These are phyloP conservation scores for Lamprotornis superbus DNA, from an alignment of 2,113 vertebrate species.

Conservation along the genomic window DNA sequence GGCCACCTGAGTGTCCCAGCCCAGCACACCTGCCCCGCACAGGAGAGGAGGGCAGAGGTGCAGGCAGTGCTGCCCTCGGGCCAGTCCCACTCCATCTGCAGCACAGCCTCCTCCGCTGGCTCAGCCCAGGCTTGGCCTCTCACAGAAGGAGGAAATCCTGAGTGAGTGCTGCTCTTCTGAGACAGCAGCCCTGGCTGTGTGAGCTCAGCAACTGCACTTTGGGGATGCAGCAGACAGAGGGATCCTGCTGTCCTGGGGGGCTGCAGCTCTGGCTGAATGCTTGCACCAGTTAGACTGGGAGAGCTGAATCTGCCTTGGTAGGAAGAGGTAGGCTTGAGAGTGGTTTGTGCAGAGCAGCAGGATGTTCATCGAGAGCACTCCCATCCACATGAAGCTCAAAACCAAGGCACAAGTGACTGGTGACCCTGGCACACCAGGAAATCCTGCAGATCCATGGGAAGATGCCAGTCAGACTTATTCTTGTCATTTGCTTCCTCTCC, in stretches of 20 bases:
- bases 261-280: background rate
- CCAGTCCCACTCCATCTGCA: too few relatives aligned
- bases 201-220: background rate
- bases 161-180: background rate
- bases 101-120: background rate
- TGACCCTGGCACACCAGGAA: background rate
- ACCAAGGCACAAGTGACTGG: too few relatives aligned
- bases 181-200: background rate
- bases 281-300: background rate
- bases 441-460: background rate
- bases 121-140: background rate
- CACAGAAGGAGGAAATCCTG: background rate
- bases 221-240: background rate
- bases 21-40: background rate
- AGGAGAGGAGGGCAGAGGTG: background rate
- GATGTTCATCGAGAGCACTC: background rate
- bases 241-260: background rate
- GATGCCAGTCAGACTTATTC: background rate
- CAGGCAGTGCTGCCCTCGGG: background rate
- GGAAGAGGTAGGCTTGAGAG: background rate
- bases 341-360: background rate
- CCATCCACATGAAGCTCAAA: accelerated
- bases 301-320: background rate
- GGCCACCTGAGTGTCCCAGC: background rate
- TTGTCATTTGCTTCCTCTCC: background rate